Base-by-base conservation (phyloP, 2,113 vertebrate species). In the Micronisus gabar region DNA sequence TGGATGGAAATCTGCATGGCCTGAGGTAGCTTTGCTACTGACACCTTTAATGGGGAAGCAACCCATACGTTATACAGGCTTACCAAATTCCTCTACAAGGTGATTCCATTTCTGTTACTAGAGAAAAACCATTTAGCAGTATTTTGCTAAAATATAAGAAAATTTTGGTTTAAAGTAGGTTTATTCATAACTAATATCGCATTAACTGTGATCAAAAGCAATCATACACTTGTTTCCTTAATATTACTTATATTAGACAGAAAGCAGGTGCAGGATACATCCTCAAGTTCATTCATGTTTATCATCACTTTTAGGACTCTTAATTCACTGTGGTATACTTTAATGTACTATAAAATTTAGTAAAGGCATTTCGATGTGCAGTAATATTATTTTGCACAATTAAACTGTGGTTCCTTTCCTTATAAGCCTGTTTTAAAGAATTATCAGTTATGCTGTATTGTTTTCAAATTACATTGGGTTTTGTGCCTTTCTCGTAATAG, bases 341-440 rank as follows among this genome's bases (percentile, higher is more conserved):
- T 96, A 97, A 96, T 95, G 91, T 74, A 93, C 71, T 90, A 81
- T 95, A 94, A 94, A 90, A 96, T 93, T 95, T 78, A 94, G 84
- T 92, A 86, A 82, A 88, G 67, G 58, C 89, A 95, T 88, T 93
- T 75, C 86, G 80, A 63, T 97, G 78, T 88, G 90, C 86, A 93
- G 81, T 81, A 93, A 95, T 90, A 94, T 73, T 96, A 91, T 96
- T 97, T 95, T 95, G 90, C 91, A 88, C 95, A 96, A 94, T 97
- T 97, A 96, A 97, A 94, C 93, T 71, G 23, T 86, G 74, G 63
- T 97, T 96, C 65, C 59, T 82, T 79, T 92, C 75, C 68, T 65
- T 56, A 74, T 73, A 90, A 95, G 52, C 73, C 52, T 56, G 36
- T 86, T 95, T 38, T 73, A 92, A 96, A 91, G 90, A 85, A 96